Base-by-base conservation (phyloP, 2,797 vertebrate species). In the Arrhamphus sclerolepis region DNA sequence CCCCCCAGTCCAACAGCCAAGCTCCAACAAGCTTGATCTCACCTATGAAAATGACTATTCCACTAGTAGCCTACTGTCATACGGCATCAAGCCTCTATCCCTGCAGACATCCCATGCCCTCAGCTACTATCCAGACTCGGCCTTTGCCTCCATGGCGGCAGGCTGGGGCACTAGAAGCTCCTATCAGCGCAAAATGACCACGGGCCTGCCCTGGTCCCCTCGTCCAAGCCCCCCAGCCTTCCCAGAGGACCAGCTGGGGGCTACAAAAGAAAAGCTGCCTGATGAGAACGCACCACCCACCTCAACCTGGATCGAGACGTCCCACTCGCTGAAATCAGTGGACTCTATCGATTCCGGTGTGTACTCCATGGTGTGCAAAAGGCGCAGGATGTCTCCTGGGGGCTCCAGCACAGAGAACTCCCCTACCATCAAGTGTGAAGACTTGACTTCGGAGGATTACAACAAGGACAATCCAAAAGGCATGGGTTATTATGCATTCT, bases 401-500 rank as follows among this genome's bases (percentile, higher is more conserved):
- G 95, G 94, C 63, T 97, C 98, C 1, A 98, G 98, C 85, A 97
- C 97, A 1, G 97, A 98, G 76, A 97, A 97, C 72, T 99, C 98
- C 6, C 98, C 97, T 0, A 96, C 95, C 34, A 97, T 99, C 88
- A 99, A 99, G 89, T 98, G 97, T 54, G 97, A 98, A 92, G 97
- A 98, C 87, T 93, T 98, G 88, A 96, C 93, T 44, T 52, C 93
- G 10, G 96, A 98, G 69, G 97, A 98, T 81, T 98, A 97, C 91
- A 95, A 87, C 89, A 99, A 99, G 91, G 98, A 98, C 92, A 92
- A 92, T 89, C 95, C 96, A 44, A 98, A 98, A 95, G 92, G 95
- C 93, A 95, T 98, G 94, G 95, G 96, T 48, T 99, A 98, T 90
- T 98, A 98, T 7, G 94, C 97, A 2, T 99, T 98, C 88, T 99